Evolutionary conservation across 2,113 vertebrate genomes (phyloP).

Genomic region (Cyprinodon tularosa): DNA sequence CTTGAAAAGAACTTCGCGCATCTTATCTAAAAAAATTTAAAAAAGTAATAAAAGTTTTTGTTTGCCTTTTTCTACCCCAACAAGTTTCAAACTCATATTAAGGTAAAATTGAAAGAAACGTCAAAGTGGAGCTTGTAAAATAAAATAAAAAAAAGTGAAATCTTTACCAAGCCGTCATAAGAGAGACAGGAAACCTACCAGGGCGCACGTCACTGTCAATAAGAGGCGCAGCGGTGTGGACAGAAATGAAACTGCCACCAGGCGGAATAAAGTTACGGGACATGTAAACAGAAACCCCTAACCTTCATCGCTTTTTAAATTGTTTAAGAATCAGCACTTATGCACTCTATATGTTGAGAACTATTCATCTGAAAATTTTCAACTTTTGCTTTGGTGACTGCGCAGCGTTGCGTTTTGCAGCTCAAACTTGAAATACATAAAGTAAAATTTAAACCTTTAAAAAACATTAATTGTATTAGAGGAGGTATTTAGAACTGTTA

Average conservation of each 20-base stretch:
- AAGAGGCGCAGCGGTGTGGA: slow-evolving; percentile 89
- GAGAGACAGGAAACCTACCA: slow-evolving; percentile 32
- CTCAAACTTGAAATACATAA: slow-evolving; percentile 3
- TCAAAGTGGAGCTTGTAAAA: neutral
- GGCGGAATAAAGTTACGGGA: slow-evolving; percentile 57
- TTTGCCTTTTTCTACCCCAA: neutral
- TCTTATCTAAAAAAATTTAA: neutral
- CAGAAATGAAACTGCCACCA: slow-evolving; percentile 69
- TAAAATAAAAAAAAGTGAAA: slow-evolving; percentile 7
- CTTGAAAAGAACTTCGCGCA: slow-evolving; percentile 13
- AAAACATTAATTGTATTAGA: neutral
- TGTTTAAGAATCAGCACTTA: neutral
- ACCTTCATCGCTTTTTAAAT: neutral
- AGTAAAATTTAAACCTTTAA: neutral
- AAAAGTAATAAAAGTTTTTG: no score
- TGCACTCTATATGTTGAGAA: neutral
- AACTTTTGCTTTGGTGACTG: slow-evolving; percentile 5
- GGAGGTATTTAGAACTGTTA: neutral
- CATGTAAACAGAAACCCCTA: slow-evolving; percentile 47
- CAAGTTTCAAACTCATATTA: neutral
- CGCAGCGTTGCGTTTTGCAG: slow-evolving; percentile 26
- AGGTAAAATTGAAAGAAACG: neutral
- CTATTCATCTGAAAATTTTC: slow-evolving; percentile 11
- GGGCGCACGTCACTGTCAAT: slow-evolving; percentile 64
- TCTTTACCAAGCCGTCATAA: slow-evolving; percentile 45